These are phyloP conservation scores for Lipotes vexillifer DNA, from an alignment of 2,113 vertebrate species.

Conservation along the genomic window DNA sequence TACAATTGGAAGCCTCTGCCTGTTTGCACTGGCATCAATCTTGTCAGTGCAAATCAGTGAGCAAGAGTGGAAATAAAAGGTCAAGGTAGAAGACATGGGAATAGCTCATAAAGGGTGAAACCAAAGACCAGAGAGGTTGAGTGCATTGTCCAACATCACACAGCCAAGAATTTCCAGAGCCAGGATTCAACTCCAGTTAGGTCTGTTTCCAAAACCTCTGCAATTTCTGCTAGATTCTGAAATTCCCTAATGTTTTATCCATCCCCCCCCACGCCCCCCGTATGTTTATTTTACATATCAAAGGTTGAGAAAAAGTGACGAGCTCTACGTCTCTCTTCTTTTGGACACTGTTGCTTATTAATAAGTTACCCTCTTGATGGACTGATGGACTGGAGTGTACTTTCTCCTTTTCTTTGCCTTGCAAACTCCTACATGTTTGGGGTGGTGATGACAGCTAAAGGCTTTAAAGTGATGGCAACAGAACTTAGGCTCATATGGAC, in stretches of 20 bases:
- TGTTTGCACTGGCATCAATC: rapidly evolving
- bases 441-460: not conserved
- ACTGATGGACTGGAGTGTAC: rapidly evolving
- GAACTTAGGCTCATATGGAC: not conserved
- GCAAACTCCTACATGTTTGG: not conserved
- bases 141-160: not conserved
- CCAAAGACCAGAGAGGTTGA: not conserved
- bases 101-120: not conserved
- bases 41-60: rapidly evolving
- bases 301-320: not conserved
- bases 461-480: not conserved
- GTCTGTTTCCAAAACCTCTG: not conserved
- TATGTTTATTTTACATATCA: not conserved
- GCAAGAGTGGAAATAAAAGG: not conserved
- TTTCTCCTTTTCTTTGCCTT: not conserved
- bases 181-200: no score
- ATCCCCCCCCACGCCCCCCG: rapidly evolving
- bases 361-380: not conserved
- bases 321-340: not conserved
- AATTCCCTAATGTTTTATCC: not conserved
- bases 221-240: not conserved
- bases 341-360: not conserved
- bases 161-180: not conserved
- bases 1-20: not conserved
- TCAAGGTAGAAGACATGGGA: not conserved